Evolutionary conservation across 2,113 vertebrate genomes (phyloP).

Genomic region (Cyprinodon brontotheroides): DNA sequence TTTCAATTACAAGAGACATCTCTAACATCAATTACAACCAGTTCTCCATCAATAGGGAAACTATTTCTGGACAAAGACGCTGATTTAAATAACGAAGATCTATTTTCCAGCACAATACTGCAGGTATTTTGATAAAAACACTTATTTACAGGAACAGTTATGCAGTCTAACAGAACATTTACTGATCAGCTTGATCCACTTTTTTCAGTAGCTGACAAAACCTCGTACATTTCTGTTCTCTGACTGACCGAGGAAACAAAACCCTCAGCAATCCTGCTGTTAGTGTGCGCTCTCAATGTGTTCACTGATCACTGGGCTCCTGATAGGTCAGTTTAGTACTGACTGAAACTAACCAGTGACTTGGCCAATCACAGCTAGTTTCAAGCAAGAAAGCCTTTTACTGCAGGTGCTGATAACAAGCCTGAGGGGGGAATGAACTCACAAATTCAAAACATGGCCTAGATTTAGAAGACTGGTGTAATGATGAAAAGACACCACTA

Average conservation of each 20-base stretch:
- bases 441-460: slow-evolving; percentile 52
- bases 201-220: background rate
- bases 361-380: slow-evolving; percentile 8
- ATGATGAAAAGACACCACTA: slow-evolving; percentile 40
- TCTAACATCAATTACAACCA: background rate
- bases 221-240: background rate
- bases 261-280: background rate
- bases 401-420: slow-evolving; percentile 43
- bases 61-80: background rate
- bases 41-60: background rate
- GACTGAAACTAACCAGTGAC: slow-evolving; percentile 2
- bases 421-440: background rate
- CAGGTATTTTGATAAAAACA: background rate
- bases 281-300: background rate
- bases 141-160: slow-evolving; percentile 1
- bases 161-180: background rate
- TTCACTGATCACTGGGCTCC: slow-evolving; percentile 4
- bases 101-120: background rate
- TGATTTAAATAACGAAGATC: background rate
- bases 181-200: background rate
- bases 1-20: slow-evolving; percentile 18
- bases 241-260: slow-evolving; percentile 14
- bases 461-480: background rate
- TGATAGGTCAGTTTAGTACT: background rate
- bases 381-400: slow-evolving; percentile 9